These are phyloP conservation scores for Thomomys bottae DNA, from an alignment of 2,113 vertebrate species.

Conservation along the genomic window DNA sequence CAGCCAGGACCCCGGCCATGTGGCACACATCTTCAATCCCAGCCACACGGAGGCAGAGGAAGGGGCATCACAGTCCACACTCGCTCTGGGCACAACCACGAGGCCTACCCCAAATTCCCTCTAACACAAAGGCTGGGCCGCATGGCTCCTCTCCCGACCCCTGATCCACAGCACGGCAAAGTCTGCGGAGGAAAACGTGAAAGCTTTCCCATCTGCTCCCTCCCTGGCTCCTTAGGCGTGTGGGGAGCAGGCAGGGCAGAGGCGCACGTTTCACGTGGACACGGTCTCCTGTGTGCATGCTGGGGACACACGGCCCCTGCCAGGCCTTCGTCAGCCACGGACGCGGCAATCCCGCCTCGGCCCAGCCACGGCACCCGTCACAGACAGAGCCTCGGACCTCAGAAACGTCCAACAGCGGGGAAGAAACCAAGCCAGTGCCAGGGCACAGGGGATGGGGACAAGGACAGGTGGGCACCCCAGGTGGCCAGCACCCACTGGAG, in stretches of 20 bases:
- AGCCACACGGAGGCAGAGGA: background rate
- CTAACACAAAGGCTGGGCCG: background rate
- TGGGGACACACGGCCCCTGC: too few species aligned
- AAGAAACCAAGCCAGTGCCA: conserved; percentile 53
- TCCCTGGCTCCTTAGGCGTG: conserved; percentile 60
- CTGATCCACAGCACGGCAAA: conserved; percentile 67
- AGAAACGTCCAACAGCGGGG: conserved; percentile 72
- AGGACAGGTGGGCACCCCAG: too few species aligned
- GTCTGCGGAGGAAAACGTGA: conserved; percentile 76
- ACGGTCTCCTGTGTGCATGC: conserved; percentile 70
- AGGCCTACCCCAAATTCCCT: background rate
- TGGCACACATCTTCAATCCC: background rate
- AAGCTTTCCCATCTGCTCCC: conserved; percentile 73
- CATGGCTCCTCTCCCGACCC: background rate
- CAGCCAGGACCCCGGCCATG: too few species aligned
- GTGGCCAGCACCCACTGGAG: background rate
- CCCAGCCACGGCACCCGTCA: conserved; percentile 68
- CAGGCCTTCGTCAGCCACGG: conserved; percentile 69
- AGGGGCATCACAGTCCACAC: background rate
- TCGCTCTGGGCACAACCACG: background rate
- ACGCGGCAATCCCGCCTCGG: conserved; percentile 67
- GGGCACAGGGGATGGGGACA: too few species aligned
- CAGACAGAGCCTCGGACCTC: conserved; percentile 55
- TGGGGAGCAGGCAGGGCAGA: conserved; percentile 69
- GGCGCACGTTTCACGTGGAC: conserved; percentile 79